Percentiles rank a stretch among this genome's conserved stretches.
These are phyloP conservation scores for Periparus ater DNA, from an alignment of 2,797 vertebrate species.

Conservation along the genomic window DNA sequence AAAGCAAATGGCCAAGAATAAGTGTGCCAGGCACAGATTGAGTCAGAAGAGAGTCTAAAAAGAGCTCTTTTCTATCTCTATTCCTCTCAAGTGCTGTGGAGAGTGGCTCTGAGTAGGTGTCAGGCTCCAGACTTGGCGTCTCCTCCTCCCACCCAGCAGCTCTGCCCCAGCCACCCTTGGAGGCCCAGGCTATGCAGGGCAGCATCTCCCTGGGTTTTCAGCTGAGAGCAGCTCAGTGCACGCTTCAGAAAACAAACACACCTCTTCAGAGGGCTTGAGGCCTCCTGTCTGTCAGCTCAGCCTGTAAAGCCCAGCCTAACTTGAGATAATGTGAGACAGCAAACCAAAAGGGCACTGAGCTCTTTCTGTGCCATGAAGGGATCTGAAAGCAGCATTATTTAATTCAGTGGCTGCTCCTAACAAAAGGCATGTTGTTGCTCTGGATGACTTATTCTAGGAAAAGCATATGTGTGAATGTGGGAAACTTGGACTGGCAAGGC, in stretches of 20 bases:
- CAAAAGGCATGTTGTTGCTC: conserved; percentile 63
- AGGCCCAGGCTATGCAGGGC: not conserved
- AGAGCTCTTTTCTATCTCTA: not conserved
- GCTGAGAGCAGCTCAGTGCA: not conserved
- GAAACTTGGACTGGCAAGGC: conserved; percentile 13
- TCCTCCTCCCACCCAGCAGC: not conserved
- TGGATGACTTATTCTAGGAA: conserved; percentile 11
- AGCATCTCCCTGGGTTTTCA: accelerated
- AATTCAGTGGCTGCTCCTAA: not conserved
- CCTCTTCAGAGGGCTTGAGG: not conserved
- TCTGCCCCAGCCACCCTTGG: not conserved
- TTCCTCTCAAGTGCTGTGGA: accelerated
- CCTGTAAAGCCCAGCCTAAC: not conserved
- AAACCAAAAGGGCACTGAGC: not conserved
- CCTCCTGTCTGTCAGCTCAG: not conserved
- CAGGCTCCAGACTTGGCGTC: not conserved
- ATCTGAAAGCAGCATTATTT: conserved; percentile 27
- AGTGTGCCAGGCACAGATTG: not conserved
- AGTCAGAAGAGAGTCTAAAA: not conserved
- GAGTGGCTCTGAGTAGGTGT: not conserved
- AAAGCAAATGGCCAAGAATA: not conserved
- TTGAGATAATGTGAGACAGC: not conserved
- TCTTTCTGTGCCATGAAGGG: not conserved
- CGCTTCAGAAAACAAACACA: not conserved
- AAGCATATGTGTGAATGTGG: not conserved